phyloP scores from a whole-genome alignment of 2,797 vertebrate species.

The Micropoecilia bifurca region DNA sequence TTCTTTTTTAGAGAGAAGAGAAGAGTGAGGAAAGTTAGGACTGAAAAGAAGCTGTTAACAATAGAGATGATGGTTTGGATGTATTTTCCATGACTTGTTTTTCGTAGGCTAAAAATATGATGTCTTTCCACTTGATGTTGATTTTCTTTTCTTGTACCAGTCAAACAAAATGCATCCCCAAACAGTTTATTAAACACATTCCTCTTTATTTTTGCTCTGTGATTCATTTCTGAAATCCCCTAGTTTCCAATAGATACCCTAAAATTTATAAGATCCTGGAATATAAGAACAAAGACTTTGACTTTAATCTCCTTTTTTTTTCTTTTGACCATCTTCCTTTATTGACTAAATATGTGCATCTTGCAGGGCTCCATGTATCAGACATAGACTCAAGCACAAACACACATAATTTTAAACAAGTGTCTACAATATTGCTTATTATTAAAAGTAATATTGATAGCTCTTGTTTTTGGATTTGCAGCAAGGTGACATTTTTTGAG shows the following conservation, averaged over 20 bases:
- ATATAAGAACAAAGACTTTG: not conserved
- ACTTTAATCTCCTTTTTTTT: not conserved
- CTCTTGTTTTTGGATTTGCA: not conserved
- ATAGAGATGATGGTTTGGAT: conserved; percentile 17
- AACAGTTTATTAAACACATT: conserved; percentile 42
- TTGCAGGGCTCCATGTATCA: not conserved
- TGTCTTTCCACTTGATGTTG: conserved; percentile 34
- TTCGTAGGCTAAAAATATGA: conserved; percentile 21
- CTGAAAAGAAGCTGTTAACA: conserved; percentile 31
- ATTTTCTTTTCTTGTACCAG: conserved; percentile 36
- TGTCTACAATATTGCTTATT: not conserved
- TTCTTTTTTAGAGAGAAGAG: conserved; percentile 34
- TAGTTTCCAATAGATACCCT: conserved; percentile 30
- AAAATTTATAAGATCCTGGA: conserved; percentile 1
- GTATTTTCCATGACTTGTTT: conserved; percentile 31
- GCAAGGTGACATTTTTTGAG: not conserved
- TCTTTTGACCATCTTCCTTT: not conserved
- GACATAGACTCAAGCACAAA: not conserved
- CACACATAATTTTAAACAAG: not conserved
- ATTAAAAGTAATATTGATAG: not conserved
- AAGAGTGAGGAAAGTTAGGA: conserved; percentile 57
- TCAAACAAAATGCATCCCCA: conserved; percentile 17
- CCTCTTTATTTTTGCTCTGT: conserved; percentile 34
- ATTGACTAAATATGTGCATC: not conserved
- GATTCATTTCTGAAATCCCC: conserved; percentile 53